A percentile compares a stretch with the other conserved stretches of the same genome.
Conservation (phyloP, 2,113 vertebrate species). For the Paratilapia polleni region DNA sequence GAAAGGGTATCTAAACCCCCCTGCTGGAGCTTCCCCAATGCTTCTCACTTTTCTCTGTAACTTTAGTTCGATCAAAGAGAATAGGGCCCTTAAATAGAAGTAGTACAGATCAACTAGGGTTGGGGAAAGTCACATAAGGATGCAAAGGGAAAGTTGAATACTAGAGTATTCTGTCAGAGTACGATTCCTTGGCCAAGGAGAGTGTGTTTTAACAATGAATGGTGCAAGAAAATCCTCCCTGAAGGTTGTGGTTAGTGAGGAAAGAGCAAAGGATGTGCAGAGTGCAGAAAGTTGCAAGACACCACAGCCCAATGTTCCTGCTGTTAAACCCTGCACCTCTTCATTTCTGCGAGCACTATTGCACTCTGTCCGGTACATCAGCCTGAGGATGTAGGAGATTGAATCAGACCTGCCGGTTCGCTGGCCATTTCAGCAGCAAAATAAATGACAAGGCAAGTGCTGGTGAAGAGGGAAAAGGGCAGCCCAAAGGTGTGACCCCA, state of each 20-base stretch:
- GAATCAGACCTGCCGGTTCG: constrained; percentile 64
- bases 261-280: constrained; percentile 49
- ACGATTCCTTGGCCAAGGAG: constrained; percentile 47
- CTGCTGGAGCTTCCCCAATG: constrained; percentile 58
- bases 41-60: constrained; percentile 67
- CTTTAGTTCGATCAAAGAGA: constrained; percentile 76
- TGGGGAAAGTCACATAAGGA: constrained; percentile 61
- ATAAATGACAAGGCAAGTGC: constrained; percentile 73
- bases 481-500: constrained; percentile 69
- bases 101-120: constrained; percentile 63
- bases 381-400: constrained; percentile 65
- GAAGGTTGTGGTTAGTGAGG: constrained; percentile 43
- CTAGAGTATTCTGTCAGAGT: constrained; percentile 68
- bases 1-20: constrained; percentile 69
- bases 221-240: constrained; percentile 41
- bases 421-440: constrained; percentile 53
- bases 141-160: constrained; percentile 57
- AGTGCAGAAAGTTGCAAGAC: constrained; percentile 52
- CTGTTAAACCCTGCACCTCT: constrained; percentile 37
- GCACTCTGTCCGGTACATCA: constrained; percentile 57
- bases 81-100: constrained; percentile 65
- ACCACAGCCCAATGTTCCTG: constrained; percentile 32
- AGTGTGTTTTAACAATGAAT: constrained; percentile 68
- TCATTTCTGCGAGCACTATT: constrained; percentile 7
- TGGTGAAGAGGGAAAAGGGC: constrained; percentile 51